Percentiles rank a stretch among this genome's conserved stretches.
Evolutionary conservation across 2,113 vertebrate genomes (phyloP).

Genomic region (Peromyscus maniculatus): DNA sequence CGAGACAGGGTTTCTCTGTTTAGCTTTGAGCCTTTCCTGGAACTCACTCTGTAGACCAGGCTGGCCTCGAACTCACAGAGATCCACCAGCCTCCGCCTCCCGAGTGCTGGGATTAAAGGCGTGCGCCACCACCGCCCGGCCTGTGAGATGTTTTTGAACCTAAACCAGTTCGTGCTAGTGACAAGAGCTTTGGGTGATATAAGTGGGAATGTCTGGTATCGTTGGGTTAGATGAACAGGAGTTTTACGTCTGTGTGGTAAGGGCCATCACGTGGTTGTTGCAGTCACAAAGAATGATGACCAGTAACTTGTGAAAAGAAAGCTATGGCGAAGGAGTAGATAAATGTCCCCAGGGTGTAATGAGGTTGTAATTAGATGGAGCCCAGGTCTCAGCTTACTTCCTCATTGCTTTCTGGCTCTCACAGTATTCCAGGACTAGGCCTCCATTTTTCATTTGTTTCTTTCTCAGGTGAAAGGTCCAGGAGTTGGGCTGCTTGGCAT

Average conservation of each 20-base stretch:
- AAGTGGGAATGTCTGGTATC: not conserved
- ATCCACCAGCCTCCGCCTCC: too few species aligned
- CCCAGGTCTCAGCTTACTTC: too few species aligned
- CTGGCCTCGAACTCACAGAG: too few species aligned
- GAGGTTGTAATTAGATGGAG: not conserved
- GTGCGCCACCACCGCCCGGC: too few species aligned
- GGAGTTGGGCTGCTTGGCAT: constrained; percentile 92
- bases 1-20: too few species aligned
- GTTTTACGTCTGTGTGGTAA: not conserved
- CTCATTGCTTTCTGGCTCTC: not conserved
- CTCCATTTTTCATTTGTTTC: not conserved
- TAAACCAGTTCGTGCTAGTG: too few species aligned
- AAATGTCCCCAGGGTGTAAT: too few species aligned
- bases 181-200: not conserved
- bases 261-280: not conserved
- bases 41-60: too few species aligned
- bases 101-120: too few species aligned
- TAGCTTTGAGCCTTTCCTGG: too few species aligned
- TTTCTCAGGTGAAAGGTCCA: constrained; percentile 87
- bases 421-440: not conserved
- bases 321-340: not conserved
- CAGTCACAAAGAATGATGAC: not conserved
- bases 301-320: not conserved
- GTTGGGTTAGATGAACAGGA: not conserved
- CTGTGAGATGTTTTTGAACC: not conserved